phyloP scores from a whole-genome alignment of 2,113 vertebrate species.

The Seriola rivoliana region DNA sequence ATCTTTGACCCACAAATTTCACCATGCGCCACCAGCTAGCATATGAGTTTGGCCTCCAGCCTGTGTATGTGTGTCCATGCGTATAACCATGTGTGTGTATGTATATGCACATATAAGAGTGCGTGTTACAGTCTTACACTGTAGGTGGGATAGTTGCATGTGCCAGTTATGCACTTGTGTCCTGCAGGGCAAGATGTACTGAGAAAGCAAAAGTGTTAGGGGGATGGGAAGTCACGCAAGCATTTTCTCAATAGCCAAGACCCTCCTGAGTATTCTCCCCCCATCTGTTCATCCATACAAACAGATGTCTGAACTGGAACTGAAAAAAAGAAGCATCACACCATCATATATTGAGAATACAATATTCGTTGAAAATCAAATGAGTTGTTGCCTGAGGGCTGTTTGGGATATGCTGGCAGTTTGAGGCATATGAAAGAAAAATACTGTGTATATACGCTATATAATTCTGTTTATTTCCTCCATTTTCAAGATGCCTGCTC shows the following conservation, averaged over 20 bases:
- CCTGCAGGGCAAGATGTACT: constrained; percentile 66
- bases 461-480: constrained; percentile 53
- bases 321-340: constrained; percentile 54
- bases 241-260: constrained; percentile 66
- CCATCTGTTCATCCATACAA: constrained; percentile 72
- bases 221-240: constrained; percentile 63
- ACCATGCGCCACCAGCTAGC: constrained; percentile 55
- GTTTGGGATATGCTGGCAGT: constrained; percentile 60
- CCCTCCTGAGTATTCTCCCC: constrained; percentile 52
- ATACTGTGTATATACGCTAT: constrained; percentile 25
- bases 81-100: constrained; percentile 13
- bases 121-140: constrained; percentile 37
- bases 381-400: constrained; percentile 67
- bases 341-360: constrained; percentile 55
- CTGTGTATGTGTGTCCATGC: constrained; percentile 42
- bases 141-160: constrained; percentile 65
- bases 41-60: constrained; percentile 34
- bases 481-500: constrained; percentile 31
- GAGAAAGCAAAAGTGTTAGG: constrained; percentile 63
- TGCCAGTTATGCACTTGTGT: constrained; percentile 67
- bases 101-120: neutral
- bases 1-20: constrained; percentile 58
- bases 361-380: constrained; percentile 71
- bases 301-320: constrained; percentile 73
- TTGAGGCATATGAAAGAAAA: constrained; percentile 54